These are phyloP conservation scores for Archips xylosteana DNA, from an alignment of 2,888 invertebrate species.

Conservation along the genomic window DNA sequence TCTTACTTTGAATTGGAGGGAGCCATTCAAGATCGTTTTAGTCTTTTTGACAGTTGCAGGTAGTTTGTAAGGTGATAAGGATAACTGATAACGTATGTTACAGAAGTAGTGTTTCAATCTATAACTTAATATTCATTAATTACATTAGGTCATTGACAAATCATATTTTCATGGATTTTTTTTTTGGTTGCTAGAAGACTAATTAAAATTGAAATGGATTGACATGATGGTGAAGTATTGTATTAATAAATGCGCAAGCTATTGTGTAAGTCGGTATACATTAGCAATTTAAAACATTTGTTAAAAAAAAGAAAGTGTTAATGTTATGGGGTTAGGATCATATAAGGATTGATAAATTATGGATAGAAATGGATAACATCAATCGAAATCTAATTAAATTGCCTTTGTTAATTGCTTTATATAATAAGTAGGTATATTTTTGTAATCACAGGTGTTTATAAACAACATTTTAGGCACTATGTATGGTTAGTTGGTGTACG, in stretches of 20 bases:
- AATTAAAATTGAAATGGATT: conserved; percentile 24
- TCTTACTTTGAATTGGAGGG: conserved; percentile 16
- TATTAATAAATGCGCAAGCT: conserved; percentile 12
- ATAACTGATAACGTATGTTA: conserved; percentile 61
- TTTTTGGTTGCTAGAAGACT: conserved; percentile 55
- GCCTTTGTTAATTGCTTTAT: conserved; percentile 72
- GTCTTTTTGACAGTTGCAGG: conserved; percentile 70
- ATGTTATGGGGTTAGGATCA: conserved; percentile 45
- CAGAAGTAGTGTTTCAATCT: conserved; percentile 50
- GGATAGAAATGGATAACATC: conserved; percentile 59
- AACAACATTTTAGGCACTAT: conserved; percentile 40
- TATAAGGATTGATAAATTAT: conserved; percentile 51
- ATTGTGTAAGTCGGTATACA: conserved; percentile 14
- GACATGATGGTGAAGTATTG: conserved; percentile 10
- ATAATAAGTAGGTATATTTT: conserved; percentile 80
- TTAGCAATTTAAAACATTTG: conserved; percentile 24
- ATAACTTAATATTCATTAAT: conserved; percentile 26
- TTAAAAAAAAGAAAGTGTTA: conserved; percentile 38
- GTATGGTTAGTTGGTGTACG: conserved; percentile 41
- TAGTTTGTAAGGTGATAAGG: conserved; percentile 68
- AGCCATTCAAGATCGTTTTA: conserved; percentile 23
- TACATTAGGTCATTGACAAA: conserved; percentile 21
- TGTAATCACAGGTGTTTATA: conserved; percentile 68
- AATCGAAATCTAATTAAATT: conserved; percentile 66
- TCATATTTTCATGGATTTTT: conserved; percentile 34